Conservation (phyloP, 2,797 vertebrate genomes). For the Coluber constrictor region DNA sequence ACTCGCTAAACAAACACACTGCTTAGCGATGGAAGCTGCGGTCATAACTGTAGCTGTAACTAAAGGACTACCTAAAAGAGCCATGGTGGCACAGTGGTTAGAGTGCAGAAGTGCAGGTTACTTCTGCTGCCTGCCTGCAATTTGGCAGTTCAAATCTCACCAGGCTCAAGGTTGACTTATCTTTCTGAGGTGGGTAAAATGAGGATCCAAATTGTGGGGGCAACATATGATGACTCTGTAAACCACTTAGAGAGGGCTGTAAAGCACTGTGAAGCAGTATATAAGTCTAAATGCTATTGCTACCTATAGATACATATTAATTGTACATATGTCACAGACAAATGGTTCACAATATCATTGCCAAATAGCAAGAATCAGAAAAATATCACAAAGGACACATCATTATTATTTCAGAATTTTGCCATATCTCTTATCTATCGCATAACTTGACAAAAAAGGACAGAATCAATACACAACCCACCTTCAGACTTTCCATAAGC, state of each 20-base stretch:
- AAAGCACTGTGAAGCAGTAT: too few relatives aligned
- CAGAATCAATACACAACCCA: constrained; percentile 52
- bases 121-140: too few relatives aligned
- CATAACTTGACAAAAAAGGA: background rate
- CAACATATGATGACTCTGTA: too few relatives aligned
- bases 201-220: too few relatives aligned
- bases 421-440: background rate
- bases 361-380: background rate
- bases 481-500: constrained; percentile 96
- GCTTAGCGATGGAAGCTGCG: background rate
- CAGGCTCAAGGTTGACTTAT: too few relatives aligned
- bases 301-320: background rate
- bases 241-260: too few relatives aligned
- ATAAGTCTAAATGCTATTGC: too few relatives aligned
- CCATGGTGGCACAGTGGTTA: too few relatives aligned
- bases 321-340: background rate
- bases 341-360: background rate
- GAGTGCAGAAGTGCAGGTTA: too few relatives aligned
- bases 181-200: too few relatives aligned
- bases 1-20: background rate
- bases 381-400: background rate
- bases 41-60: background rate
- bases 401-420: background rate
- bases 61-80: background rate
- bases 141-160: too few relatives aligned